Evolutionary conservation across 2,113 vertebrate species (phyloP).

Genomic region (Furnarius figulus): DNA sequence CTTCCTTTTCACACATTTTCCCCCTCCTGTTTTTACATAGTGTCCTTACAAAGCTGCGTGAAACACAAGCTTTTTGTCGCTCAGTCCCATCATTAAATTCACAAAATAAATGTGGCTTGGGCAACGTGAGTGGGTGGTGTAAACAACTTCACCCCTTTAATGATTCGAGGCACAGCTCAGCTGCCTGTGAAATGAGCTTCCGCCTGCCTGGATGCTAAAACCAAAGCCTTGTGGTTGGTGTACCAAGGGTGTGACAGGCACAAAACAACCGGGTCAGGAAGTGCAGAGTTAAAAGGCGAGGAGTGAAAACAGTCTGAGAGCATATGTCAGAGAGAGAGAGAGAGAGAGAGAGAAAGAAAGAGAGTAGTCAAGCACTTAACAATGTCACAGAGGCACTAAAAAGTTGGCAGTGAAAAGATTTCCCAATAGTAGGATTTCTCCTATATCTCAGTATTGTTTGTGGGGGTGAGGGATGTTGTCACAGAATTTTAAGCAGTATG

Average conservation of each 20-base stretch:
- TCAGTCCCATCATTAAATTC: not conserved
- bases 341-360: not conserved
- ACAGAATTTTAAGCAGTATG: not conserved
- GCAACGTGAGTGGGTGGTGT: not conserved
- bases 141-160: slow-evolving; percentile 32
- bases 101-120: not conserved
- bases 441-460: not conserved
- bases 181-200: not conserved
- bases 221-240: slow-evolving; percentile 16
- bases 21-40: not conserved
- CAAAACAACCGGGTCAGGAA: slow-evolving; percentile 8
- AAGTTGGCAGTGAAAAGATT: not conserved
- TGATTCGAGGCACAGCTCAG: slow-evolving; percentile 22
- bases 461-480: not conserved
- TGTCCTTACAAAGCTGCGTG: not conserved
- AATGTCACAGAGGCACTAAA: not conserved
- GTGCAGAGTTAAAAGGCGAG: not conserved
- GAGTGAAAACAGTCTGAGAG: not conserved
- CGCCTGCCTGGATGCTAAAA: not conserved
- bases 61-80: not conserved
- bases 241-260: slow-evolving; percentile 12
- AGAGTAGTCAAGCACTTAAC: not conserved
- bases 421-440: not conserved
- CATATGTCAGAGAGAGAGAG: not conserved
- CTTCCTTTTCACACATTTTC: not conserved